phyloP scores from a whole-genome alignment of 2,113 vertebrate genomes.

The Myiagra hebetior region DNA sequence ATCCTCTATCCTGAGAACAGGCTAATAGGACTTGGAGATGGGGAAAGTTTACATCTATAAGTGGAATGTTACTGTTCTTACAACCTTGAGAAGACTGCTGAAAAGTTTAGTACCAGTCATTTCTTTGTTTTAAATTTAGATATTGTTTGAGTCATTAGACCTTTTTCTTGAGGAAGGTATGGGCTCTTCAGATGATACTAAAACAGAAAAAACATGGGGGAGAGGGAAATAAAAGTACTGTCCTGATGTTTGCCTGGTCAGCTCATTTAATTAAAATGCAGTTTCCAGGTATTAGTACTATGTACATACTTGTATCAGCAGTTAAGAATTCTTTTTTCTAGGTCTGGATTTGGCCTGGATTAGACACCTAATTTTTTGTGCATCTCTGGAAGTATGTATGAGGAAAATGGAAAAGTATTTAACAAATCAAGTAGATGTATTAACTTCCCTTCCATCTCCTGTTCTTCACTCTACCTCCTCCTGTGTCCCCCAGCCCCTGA shows the following conservation, averaged over 20 bases:
- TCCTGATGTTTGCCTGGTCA: background rate
- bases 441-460: background rate
- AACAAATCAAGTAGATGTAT: background rate
- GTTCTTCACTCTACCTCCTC: background rate
- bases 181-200: background rate
- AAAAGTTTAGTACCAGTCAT: background rate
- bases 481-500: background rate
- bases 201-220: background rate
- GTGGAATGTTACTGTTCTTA: background rate
- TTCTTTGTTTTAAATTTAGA: background rate
- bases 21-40: background rate
- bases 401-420: background rate
- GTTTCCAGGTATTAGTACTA: background rate
- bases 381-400: background rate
- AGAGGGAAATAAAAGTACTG: background rate
- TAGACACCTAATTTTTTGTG: background rate
- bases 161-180: background rate
- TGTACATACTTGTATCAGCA: background rate
- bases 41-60: background rate
- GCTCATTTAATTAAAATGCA: background rate
- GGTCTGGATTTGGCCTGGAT: background rate
- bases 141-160: background rate
- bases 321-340: background rate
- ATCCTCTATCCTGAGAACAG: background rate
- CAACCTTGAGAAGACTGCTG: background rate